Conservation (phyloP, 35 echinoderm and acorn worm species). For the Holothuria glaberrima region DNA sequence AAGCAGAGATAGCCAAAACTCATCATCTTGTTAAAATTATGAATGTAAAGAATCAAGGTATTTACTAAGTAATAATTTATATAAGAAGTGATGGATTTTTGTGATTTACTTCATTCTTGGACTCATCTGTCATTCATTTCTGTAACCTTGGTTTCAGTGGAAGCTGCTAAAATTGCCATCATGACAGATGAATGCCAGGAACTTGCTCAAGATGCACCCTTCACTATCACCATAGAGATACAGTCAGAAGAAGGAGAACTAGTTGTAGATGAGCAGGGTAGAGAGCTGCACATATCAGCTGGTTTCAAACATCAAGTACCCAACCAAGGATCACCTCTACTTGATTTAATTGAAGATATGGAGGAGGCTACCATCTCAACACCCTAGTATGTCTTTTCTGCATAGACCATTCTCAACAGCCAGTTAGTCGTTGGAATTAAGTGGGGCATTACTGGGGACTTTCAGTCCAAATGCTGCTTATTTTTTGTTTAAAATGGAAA, state of each 20-base stretch:
- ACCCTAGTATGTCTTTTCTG: constrained; percentile 71
- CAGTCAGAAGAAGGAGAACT: constrained; percentile 69
- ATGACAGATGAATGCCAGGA: constrained; percentile 52
- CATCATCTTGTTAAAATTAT: too few relatives aligned
- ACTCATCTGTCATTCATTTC: not conserved
- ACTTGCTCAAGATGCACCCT: constrained; percentile 74
- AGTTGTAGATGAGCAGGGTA: constrained; percentile 69
- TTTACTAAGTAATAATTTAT: too few relatives aligned
- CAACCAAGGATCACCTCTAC: constrained; percentile 76
- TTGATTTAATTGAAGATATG: constrained; percentile 94
- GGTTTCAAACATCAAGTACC: constrained; percentile 83
- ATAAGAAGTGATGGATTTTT: too few relatives aligned
- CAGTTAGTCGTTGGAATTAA: too few relatives aligned
- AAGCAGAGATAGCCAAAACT: too few relatives aligned
- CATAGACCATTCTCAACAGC: too few relatives aligned
- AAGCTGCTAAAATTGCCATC: constrained; percentile 78
- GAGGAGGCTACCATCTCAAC: constrained; percentile 83
- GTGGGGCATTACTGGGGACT: too few relatives aligned
- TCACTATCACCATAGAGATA: constrained; percentile 81
- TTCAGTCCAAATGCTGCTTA: too few relatives aligned
- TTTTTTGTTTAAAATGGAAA: too few relatives aligned
- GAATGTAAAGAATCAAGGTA: too few relatives aligned
- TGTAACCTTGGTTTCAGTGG: constrained; percentile 69
- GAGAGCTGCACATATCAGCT: constrained; percentile 74
- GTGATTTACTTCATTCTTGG: too few relatives aligned